Percentiles rank a stretch among this genome's conserved stretches.
Evolutionary conservation across 2,888 invertebrate species (phyloP).

Genomic region (Nasonovia ribisnigri): DNA sequence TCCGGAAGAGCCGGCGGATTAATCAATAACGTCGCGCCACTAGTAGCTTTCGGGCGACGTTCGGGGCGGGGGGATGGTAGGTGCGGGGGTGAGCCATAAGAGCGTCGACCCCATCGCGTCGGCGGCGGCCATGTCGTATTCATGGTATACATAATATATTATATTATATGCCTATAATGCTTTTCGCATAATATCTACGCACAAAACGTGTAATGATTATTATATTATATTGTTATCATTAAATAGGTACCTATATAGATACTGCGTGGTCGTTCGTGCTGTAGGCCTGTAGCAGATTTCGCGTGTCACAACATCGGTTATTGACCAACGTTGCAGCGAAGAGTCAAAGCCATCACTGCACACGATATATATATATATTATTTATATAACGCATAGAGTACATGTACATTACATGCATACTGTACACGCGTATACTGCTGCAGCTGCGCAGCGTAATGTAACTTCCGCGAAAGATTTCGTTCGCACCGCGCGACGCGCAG

Average conservation of each 20-base stretch:
- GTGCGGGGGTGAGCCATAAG: neutral
- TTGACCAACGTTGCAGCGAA: no score
- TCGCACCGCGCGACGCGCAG: neutral
- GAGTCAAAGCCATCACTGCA: no score
- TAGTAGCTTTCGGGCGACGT: slow-evolving; percentile 43
- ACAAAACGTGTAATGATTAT: neutral
- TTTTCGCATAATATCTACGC: no score
- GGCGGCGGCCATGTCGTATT: slow-evolving; percentile 6
- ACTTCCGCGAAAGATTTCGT: neutral
- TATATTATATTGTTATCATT: neutral
- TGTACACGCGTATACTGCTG: neutral
- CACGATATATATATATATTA: no score
- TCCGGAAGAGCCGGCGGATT: neutral
- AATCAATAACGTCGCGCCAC: slow-evolving; percentile 64
- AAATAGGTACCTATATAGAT: neutral
- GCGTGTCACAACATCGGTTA: no score
- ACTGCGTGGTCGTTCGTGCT: neutral
- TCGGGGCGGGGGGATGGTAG: neutral
- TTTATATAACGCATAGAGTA: neutral
- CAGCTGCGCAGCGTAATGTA: neutral
- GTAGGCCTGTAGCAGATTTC: neutral
- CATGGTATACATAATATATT: neutral
- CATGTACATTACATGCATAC: neutral
- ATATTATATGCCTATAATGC: neutral
- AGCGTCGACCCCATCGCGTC: slow-evolving; percentile 47